Conservation (phyloP, 92 coral and sea anemone species). For the Paramuricea clavata region DNA sequence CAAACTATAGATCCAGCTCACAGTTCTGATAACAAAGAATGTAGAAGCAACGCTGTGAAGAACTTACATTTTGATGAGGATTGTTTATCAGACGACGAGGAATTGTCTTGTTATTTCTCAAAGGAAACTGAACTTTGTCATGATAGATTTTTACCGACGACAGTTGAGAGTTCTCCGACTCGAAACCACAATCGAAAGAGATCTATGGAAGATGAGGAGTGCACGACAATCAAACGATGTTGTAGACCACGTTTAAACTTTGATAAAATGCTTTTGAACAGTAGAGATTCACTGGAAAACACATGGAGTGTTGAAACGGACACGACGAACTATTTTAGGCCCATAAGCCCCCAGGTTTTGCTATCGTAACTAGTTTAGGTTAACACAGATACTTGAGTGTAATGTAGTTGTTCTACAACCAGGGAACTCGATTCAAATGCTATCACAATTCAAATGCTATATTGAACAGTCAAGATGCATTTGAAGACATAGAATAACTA, state of each 20-base stretch:
- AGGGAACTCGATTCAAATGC: no score
- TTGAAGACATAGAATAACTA: no score
- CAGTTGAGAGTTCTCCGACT: neutral
- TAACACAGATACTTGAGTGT: neutral
- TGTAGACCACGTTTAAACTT: slow-evolving; percentile 86
- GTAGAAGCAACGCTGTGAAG: neutral
- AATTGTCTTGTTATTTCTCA: slow-evolving; percentile 16
- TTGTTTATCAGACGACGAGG: slow-evolving; percentile 22
- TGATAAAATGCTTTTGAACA: slow-evolving; percentile 83
- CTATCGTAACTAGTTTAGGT: neutral
- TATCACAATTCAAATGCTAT: no score
- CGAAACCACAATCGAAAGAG: slow-evolving; percentile 33
- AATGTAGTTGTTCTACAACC: no score
- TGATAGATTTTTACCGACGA: neutral
- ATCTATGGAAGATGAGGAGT: slow-evolving; percentile 35
- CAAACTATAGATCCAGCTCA: slow-evolving; percentile 15
- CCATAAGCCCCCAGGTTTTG: slow-evolving; percentile 17
- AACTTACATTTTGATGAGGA: neutral
- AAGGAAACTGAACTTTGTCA: slow-evolving; percentile 1
- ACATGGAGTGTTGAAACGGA: neutral
- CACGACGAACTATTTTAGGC: slow-evolving; percentile 18
- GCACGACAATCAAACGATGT: slow-evolving; percentile 13
- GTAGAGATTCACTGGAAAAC: neutral
- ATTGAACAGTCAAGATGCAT: neutral
- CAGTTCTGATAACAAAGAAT: neutral